Evolutionary conservation across 2,797 vertebrate genomes (phyloP).

Genomic region (Fundulus diaphanus): DNA sequence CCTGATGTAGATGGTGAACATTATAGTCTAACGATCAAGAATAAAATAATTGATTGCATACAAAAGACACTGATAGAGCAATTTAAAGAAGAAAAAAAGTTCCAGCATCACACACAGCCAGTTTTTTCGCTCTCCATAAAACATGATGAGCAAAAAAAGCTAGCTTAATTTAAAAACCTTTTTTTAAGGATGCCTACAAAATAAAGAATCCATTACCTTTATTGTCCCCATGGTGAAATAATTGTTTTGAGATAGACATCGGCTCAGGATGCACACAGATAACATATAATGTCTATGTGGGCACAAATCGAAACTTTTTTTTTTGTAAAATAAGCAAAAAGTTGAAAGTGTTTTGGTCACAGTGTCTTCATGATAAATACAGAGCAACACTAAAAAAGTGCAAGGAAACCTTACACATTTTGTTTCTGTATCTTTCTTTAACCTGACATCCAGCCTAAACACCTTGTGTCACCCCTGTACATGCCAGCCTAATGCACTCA

Average conservation of each 20-base stretch:
- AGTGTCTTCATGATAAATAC: background rate
- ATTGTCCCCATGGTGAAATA: no score
- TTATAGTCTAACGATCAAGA: background rate
- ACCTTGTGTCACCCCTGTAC: background rate
- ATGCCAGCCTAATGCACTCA: background rate
- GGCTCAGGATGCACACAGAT: no score
- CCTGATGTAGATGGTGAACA: background rate
- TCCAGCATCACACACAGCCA: no score
- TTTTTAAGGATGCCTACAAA: no score
- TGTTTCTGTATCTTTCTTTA: background rate
- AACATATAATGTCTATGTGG: no score
- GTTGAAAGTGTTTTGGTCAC: background rate
- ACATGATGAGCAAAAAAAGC: background rate
- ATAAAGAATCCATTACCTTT: no score
- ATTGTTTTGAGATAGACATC: no score
- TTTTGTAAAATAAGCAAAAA: background rate
- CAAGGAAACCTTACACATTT: background rate
- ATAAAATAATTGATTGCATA: background rate
- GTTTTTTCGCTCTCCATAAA: no score
- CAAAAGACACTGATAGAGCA: background rate
- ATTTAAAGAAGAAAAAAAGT: no score
- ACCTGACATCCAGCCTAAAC: background rate
- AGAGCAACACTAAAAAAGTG: background rate
- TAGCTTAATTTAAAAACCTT: background rate
- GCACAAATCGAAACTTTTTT: background rate